A percentile compares a stretch with the other conserved stretches of the same genome.
These are phyloP conservation scores for Cephus pygmeus DNA, from an alignment of 2,888 invertebrate genomes.

Conservation along the genomic window DNA sequence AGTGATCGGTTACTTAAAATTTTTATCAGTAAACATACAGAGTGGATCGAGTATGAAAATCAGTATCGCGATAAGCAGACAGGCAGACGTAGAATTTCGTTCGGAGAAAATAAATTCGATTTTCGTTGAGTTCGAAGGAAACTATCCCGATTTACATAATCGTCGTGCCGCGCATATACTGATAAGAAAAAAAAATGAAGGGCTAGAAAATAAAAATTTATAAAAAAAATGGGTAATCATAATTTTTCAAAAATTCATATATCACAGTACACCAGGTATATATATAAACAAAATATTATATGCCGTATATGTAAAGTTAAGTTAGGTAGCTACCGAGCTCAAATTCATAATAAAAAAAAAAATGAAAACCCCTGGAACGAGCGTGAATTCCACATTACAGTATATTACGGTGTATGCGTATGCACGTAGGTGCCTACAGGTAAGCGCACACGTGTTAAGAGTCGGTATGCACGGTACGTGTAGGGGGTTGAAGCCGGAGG, in stretches of 20 bases:
- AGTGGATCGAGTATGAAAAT: not conserved
- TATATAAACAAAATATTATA: not conserved
- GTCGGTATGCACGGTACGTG: not conserved
- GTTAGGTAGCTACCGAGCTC: slow-evolving; percentile 4
- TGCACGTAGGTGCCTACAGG: not conserved
- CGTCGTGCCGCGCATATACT: not conserved
- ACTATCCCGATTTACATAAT: not conserved
- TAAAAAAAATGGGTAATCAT: not conserved
- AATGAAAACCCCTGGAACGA: slow-evolving; percentile 23
- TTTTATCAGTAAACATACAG: not conserved
- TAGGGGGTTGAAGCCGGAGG: slow-evolving; percentile 42
- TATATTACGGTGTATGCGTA: not conserved
- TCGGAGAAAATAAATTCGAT: not conserved
- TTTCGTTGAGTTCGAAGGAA: not conserved
- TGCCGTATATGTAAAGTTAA: not conserved
- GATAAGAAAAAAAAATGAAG: not conserved
- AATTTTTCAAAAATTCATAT: not conserved
- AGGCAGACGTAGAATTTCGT: not conserved
- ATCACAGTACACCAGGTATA: too few species aligned
- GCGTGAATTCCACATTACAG: not conserved
- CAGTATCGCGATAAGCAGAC: not conserved
- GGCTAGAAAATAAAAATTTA: not conserved
- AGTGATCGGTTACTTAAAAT: not conserved
- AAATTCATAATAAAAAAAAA: slow-evolving; percentile 12
- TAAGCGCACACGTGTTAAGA: not conserved